Percentiles rank a stretch among this genome's conserved stretches.
These are phyloP conservation scores for Scopus umbretta DNA, from an alignment of 2,113 vertebrate species.

Conservation along the genomic window DNA sequence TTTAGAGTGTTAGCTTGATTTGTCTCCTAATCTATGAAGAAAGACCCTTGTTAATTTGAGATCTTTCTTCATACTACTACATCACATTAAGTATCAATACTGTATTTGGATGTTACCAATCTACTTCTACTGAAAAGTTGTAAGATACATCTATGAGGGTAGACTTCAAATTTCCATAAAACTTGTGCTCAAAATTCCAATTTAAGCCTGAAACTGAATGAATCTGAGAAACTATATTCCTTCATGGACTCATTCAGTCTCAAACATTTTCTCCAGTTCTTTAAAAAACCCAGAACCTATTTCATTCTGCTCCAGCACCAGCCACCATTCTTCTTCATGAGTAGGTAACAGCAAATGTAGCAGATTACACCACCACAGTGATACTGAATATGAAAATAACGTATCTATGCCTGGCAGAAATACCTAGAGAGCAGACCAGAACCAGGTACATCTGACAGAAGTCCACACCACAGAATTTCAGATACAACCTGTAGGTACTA, in stretches of 20 bases:
- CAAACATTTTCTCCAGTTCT: background rate
- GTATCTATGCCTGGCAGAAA: background rate
- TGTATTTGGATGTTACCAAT: background rate
- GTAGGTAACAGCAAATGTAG: background rate
- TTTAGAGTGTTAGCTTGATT: background rate
- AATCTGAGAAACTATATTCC: background rate
- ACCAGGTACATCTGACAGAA: background rate
- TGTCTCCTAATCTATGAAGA: background rate
- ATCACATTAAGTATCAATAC: background rate
- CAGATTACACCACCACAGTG: background rate
- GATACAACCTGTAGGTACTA: background rate
- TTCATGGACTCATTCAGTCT: background rate
- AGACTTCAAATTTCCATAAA: background rate
- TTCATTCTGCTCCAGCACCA: background rate
- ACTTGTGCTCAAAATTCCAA: background rate
- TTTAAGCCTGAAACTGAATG: background rate
- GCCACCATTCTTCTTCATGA: background rate
- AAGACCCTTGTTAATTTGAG: background rate
- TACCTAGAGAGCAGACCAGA: background rate
- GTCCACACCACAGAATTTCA: background rate
- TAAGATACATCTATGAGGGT: background rate
- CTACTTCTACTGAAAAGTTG: background rate
- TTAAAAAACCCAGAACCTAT: background rate
- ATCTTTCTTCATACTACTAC: background rate
- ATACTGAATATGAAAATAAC: background rate